Evolutionary conservation across 2,797 vertebrate genomes (phyloP).

Genomic region (Paguma larvata): DNA sequence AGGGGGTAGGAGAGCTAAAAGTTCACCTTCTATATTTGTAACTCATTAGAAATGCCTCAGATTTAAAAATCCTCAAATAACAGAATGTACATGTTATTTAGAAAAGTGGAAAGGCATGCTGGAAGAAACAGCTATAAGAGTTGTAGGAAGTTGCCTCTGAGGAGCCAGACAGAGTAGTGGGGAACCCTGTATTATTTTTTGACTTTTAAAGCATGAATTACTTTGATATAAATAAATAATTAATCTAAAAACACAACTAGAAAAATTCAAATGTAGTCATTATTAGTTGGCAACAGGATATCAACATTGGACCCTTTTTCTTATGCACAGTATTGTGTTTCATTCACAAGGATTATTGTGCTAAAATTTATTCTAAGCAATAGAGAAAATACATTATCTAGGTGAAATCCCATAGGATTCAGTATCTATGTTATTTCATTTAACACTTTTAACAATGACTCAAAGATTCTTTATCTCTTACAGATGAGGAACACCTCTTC

Average conservation of each 20-base stretch:
- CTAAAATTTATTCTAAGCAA: background rate
- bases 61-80: background rate
- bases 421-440: background rate
- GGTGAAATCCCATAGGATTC: background rate
- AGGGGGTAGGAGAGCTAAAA: background rate
- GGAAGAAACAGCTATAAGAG: background rate
- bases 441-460: background rate
- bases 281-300: background rate
- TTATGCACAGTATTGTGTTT: background rate
- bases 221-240: constrained; percentile 46
- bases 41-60: background rate
- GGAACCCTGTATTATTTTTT: background rate
- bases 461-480: background rate
- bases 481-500: background rate
- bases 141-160: background rate
- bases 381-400: background rate
- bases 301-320: background rate
- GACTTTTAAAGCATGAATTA: background rate
- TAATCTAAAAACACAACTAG: background rate
- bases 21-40: background rate
- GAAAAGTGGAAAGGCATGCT: background rate
- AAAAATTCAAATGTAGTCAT: background rate
- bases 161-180: background rate
- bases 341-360: background rate
- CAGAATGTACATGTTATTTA: background rate